Conservation (phyloP, 1,140 invertebrate genomes). For the Reticulitermes speratus region DNA sequence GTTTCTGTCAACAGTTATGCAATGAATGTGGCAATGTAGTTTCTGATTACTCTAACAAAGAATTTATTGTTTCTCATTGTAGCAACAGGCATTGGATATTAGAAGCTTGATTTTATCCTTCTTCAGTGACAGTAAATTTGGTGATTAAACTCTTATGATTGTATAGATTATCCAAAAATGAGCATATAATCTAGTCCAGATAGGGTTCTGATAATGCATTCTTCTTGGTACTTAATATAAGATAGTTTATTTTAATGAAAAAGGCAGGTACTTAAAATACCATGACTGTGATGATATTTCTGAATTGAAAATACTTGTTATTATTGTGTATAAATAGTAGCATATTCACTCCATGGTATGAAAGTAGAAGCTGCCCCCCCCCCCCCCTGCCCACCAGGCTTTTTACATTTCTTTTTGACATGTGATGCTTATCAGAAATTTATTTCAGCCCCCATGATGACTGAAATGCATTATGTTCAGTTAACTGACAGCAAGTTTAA, state of each 20-base stretch:
- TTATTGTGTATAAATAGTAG: background rate
- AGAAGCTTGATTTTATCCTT: background rate
- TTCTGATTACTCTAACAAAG: background rate
- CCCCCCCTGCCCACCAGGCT: no score
- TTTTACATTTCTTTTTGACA: background rate
- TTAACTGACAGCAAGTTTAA: background rate
- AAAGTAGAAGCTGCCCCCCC: background rate
- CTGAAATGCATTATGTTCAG: background rate
- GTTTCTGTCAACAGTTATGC: background rate
- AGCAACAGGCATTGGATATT: background rate
- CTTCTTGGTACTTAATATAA: background rate
- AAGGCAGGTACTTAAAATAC: background rate
- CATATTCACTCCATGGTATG: background rate
- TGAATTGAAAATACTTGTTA: background rate
- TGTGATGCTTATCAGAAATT: background rate
- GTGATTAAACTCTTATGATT: background rate
- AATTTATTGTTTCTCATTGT: background rate
- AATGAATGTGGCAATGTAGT: background rate
- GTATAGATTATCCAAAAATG: background rate
- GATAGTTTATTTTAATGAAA: no score
- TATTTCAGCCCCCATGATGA: background rate
- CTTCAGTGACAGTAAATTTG: background rate
- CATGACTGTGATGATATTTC: slow-evolving; percentile 4
- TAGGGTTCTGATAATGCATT: background rate
- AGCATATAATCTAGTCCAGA: background rate